Evolutionary conservation across 1,140 invertebrate genomes (phyloP).

Genomic region (Coptotermes formosanus): DNA sequence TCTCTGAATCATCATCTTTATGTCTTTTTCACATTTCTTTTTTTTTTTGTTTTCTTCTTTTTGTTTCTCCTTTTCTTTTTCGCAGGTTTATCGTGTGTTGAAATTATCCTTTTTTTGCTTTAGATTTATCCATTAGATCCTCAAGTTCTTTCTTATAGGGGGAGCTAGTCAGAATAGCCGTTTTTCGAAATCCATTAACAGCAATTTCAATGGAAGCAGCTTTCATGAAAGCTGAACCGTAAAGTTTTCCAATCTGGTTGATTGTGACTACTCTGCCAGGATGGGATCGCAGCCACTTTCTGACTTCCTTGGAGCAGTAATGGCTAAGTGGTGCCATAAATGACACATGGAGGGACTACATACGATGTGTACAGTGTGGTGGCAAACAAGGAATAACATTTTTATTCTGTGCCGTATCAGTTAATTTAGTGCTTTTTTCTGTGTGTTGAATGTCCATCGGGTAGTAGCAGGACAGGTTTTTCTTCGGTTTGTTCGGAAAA

Average conservation of each 20-base stretch:
- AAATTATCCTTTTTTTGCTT: too few species aligned
- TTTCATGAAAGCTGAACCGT: conserved; percentile 37
- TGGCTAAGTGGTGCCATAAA: conserved; percentile 44
- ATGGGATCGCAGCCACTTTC: conserved; percentile 39
- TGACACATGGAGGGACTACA: conserved; percentile 46
- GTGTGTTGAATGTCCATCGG: conserved; percentile 40
- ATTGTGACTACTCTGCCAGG: conserved; percentile 39
- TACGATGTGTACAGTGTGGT: conserved; percentile 45
- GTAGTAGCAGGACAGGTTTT: conserved; percentile 35
- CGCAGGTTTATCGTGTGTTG: too few species aligned
- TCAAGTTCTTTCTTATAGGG: too few species aligned
- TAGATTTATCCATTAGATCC: too few species aligned
- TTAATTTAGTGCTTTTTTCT: conserved; percentile 30
- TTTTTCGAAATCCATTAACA: conserved; percentile 35
- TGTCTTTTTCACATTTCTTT: background rate
- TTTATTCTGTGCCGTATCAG: conserved; percentile 13
- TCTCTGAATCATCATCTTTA: too few species aligned
- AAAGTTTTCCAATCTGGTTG: conserved; percentile 38
- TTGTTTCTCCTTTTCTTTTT: background rate
- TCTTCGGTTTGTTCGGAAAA: conserved; percentile 34
- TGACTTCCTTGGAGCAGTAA: conserved; percentile 45
- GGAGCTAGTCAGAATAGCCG: background rate
- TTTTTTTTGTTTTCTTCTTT: background rate
- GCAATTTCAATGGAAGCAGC: too few species aligned
- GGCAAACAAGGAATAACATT: conserved; percentile 29